These are phyloP conservation scores for Bradypodion pumilum DNA, from an alignment of 2,797 vertebrate species.

Conservation along the genomic window DNA sequence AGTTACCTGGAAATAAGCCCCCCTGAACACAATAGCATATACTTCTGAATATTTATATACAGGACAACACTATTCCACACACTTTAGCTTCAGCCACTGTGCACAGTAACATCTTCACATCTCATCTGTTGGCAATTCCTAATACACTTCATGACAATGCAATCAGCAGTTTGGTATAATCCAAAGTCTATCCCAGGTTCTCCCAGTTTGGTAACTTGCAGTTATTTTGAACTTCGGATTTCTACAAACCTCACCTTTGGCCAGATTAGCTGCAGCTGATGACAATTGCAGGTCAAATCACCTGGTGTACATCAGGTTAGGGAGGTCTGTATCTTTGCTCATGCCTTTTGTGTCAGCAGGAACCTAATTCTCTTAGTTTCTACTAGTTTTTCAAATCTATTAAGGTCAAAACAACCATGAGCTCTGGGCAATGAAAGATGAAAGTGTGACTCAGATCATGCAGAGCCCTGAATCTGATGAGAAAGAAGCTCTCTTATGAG, in stretches of 20 bases:
- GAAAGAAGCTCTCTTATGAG: constrained; percentile 27
- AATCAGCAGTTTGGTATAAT: background rate
- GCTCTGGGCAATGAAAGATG: constrained; percentile 46
- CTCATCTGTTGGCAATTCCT: background rate
- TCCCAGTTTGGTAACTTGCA: background rate
- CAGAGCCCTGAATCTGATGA: constrained; percentile 23
- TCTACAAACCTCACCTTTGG: background rate
- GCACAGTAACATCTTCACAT: background rate
- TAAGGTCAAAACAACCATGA: constrained; percentile 22
- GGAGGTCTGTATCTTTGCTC: background rate
- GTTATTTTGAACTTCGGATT: background rate
- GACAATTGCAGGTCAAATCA: background rate
- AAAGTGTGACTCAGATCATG: constrained; percentile 44
- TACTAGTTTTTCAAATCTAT: constrained; percentile 3
- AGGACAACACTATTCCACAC: background rate
- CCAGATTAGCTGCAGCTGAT: background rate
- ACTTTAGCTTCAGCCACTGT: background rate
- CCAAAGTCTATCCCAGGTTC: background rate
- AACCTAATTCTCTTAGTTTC: background rate
- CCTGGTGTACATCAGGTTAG: background rate
- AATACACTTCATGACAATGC: background rate
- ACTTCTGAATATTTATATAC: background rate
- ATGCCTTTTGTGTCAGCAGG: rapidly evolving
- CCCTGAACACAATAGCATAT: background rate
- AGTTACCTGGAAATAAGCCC: background rate